Evolutionary conservation across 2,797 vertebrate genomes (phyloP).

Genomic region (Leptodactylus fallax): DNA sequence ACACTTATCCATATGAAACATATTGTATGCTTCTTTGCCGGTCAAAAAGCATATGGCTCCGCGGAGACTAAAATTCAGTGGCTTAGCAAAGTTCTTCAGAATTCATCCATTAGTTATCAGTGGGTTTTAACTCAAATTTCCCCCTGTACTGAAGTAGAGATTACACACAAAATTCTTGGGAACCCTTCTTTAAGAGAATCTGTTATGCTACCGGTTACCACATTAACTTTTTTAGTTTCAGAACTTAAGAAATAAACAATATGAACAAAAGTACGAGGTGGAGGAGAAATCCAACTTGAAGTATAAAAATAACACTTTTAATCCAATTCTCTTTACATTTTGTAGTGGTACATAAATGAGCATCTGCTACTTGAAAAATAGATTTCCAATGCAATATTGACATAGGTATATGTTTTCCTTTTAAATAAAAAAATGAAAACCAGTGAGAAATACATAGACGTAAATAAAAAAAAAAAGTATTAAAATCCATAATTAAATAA

Average conservation of each 20-base stretch:
- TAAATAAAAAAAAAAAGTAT: not conserved
- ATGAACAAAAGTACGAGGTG: not conserved
- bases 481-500: constrained; percentile 6
- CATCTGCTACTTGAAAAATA: constrained; percentile 47
- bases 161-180: no score
- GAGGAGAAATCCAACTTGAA: constrained; percentile 17
- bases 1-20: not conserved
- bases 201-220: not conserved
- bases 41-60: no score
- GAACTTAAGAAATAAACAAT: not conserved
- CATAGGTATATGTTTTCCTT: not conserved
- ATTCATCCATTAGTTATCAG: not conserved
- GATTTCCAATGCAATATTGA: constrained; percentile 26
- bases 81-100: not conserved
- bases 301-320: constrained; percentile 58
- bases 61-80: not conserved
- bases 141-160: no score
- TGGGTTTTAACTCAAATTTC: not conserved
- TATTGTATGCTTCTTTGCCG: not conserved
- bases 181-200: not conserved
- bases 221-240: not conserved
- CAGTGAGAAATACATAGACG: not conserved
- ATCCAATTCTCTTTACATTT: constrained; percentile 35
- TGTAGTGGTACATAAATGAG: constrained; percentile 35
- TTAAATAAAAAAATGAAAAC: constrained; percentile 17